These are phyloP conservation scores for Dromaius novaehollandiae DNA, from an alignment of 2,113 vertebrate species.

Conservation along the genomic window DNA sequence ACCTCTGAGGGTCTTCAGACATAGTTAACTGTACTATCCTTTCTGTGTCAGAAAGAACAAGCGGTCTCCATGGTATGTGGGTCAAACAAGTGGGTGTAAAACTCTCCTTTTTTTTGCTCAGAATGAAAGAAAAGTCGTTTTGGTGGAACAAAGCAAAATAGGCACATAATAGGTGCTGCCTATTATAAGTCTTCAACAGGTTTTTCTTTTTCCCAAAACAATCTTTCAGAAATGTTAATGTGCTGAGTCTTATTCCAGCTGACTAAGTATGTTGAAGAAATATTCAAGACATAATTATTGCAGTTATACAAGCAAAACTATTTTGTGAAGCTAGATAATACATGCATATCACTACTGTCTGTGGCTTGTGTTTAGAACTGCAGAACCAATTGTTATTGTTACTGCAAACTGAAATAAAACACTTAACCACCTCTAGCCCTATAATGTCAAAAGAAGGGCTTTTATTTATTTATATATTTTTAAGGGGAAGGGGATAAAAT, in stretches of 20 bases:
- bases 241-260: background rate
- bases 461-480: background rate
- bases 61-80: background rate
- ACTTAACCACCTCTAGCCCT: background rate
- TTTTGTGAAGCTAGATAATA: background rate
- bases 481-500: background rate
- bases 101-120: background rate
- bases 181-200: background rate
- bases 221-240: background rate
- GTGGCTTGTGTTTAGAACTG: background rate
- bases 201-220: background rate
- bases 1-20: background rate
- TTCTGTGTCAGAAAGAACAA: background rate
- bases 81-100: background rate
- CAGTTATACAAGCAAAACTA: background rate
- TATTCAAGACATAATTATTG: background rate
- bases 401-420: background rate
- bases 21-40: background rate
- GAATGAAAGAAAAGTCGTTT: background rate
- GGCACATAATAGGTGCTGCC: rapidly evolving
- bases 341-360: background rate
- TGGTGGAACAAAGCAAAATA: background rate
- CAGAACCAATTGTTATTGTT: background rate
- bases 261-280: background rate
- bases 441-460: background rate